phyloP scores from a whole-genome alignment of 2,888 invertebrate genomes.

The Creontiades dilutus region DNA sequence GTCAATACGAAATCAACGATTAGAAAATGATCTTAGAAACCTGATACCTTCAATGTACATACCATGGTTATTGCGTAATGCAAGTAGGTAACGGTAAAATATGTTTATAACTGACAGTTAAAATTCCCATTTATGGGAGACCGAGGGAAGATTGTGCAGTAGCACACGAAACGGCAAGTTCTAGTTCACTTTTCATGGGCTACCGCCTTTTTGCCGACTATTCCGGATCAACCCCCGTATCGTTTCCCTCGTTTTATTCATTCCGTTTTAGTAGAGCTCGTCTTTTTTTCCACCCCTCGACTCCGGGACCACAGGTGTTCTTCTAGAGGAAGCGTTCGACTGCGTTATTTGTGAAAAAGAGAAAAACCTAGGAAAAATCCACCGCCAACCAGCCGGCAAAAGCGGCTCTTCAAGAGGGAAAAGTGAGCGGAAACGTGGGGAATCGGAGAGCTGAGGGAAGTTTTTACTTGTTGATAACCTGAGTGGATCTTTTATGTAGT shows the following conservation, averaged over 20 bases:
- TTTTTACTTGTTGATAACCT: constrained; percentile 27
- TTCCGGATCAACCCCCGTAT: not conserved
- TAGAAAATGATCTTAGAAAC: too few species aligned
- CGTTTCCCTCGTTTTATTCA: constrained; percentile 15
- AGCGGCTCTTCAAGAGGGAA: not conserved
- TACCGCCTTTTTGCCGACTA: not conserved
- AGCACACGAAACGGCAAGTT: not conserved
- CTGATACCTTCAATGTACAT: too few species aligned
- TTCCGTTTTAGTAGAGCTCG: not conserved
- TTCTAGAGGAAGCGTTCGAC: not conserved
- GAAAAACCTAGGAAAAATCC: not conserved
- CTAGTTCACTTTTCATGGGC: not conserved
- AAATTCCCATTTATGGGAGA: too few species aligned
- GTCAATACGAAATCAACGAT: too few species aligned
- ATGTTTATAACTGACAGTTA: too few species aligned
- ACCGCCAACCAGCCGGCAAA: constrained; percentile 19
- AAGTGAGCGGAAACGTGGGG: not conserved
- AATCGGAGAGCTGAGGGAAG: constrained; percentile 8
- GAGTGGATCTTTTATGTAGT: not conserved
- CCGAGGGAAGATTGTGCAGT: too few species aligned
- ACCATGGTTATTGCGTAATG: too few species aligned
- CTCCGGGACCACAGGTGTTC: constrained; percentile 8
- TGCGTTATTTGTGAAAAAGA: not conserved
- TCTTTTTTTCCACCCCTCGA: not conserved
- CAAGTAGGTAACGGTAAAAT: too few species aligned